Evolutionary conservation across 1,140 invertebrate genomes (phyloP), one percentile per base, ranked within the genome.

Genomic region (Temnothorax curvispinosus): DNA sequence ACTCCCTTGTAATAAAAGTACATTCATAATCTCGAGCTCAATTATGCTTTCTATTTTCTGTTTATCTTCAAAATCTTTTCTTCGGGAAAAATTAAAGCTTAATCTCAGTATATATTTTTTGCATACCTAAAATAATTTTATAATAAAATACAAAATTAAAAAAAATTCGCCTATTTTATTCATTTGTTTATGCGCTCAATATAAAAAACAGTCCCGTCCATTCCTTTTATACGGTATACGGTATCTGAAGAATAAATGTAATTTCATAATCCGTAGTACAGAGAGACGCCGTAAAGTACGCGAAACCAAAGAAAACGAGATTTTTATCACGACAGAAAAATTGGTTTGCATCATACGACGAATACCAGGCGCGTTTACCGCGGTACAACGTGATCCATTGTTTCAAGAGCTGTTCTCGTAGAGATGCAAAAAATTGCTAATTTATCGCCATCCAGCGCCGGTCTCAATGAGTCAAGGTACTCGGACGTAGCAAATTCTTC

Each of bases 391-490:
- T 27, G 65, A 52, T 27, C 13, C 88, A 87, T 75, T 90, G 85
- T 89, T 56, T 81, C 74, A n/a, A 90, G 77, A 89, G 78, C n/a
- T 74, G 65, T 35, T 27, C 50, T 41, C 18, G 50, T 50, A 52
- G 38, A 69, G 9, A 87, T 72, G 88, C 87, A 90, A 87, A 89
- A 90, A 89, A 56, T 58, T 58, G 58, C 11, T 72, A 75, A 89
- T 87, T 89, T 84, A 84, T 69, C 58, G 56, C 88, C 56, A 89
- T 74, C 84, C 82, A 87, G 75, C 54, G 41, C 50, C 41, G n/a
- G 60, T 52, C 54, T 81, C 52, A 80, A 89, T 86, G 87, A 89
- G 69, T 35, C 69, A n/a, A 58, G 72, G 56, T 62, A 80, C 88
- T 54, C 13, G 72, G 21, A 65, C 62, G 27, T 11, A 44, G 41